Evolutionary conservation across 2,797 vertebrate genomes (phyloP).

Genomic region (Spinibarbus caldwelli): DNA sequence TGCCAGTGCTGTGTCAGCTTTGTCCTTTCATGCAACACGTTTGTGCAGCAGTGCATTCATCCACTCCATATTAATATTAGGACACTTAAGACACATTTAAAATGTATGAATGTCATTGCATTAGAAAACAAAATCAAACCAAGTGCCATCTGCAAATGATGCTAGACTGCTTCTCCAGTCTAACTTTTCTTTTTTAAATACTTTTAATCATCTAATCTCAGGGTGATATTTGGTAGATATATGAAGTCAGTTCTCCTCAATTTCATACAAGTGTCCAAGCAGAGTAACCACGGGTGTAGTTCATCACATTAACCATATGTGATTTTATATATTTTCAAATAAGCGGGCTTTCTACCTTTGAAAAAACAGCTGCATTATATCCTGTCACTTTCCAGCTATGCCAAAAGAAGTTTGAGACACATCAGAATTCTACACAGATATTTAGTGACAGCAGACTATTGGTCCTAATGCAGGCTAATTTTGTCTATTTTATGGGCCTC

Average conservation of each 20-base stretch:
- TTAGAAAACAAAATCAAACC: neutral
- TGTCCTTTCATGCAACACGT: conserved; percentile 9
- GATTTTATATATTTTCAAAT: neutral
- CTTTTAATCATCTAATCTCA: neutral
- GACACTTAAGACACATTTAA: neutral
- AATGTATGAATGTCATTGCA: neutral
- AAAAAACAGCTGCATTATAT: neutral
- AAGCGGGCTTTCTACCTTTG: neutral
- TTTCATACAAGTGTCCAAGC: neutral
- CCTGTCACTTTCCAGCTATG: neutral
- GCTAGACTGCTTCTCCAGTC: neutral
- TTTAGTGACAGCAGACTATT: conserved; percentile 2
- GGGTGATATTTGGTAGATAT: too few relatives aligned
- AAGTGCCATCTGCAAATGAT: neutral
- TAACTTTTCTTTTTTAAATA: neutral
- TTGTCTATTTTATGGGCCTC: neutral
- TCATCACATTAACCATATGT: neutral
- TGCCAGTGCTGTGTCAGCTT: neutral
- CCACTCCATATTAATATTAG: conserved; percentile 7
- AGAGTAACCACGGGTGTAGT: neutral
- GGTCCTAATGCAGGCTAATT: neutral
- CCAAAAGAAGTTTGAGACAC: neutral
- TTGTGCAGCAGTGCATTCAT: conserved; percentile 23
- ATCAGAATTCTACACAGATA: conserved; percentile 9
- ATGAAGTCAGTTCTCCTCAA: neutral